phyloP scores from a whole-genome alignment of 2,113 vertebrate genomes.

The Silurus glanis region DNA sequence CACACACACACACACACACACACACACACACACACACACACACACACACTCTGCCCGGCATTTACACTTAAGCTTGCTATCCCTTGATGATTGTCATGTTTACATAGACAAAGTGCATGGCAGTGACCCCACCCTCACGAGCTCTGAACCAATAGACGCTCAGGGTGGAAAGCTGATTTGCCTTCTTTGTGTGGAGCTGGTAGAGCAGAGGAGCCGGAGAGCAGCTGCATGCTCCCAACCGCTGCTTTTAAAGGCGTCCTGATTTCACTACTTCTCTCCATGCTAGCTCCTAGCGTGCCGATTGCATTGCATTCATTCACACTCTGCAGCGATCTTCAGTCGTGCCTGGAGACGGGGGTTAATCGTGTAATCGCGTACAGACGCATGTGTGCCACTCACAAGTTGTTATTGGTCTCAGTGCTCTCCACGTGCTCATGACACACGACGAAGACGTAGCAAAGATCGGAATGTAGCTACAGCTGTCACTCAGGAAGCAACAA shows the following conservation, averaged over 20 bases:
- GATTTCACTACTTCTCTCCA: background rate
- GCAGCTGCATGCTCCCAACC: constrained; percentile 23
- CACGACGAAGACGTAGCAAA: background rate
- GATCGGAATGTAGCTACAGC: background rate
- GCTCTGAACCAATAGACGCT: constrained; percentile 17
- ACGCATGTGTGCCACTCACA: background rate
- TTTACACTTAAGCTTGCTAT: constrained; percentile 48
- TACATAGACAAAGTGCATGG: constrained; percentile 40
- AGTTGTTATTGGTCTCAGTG: background rate
- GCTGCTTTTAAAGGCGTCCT: background rate
- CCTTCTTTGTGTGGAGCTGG: constrained; percentile 22
- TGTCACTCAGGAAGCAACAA: background rate
- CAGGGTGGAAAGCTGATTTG: constrained; percentile 32
- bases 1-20: too few species aligned
- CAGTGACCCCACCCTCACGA: constrained; percentile 19
- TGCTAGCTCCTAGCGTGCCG: background rate
- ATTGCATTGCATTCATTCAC: background rate
- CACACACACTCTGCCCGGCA: background rate
- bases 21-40: too few species aligned
- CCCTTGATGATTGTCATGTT: constrained; percentile 30
- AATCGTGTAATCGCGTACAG: background rate
- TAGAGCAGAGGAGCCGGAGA: background rate
- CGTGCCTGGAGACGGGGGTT: background rate
- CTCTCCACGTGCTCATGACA: background rate
- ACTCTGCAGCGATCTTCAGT: background rate